Percentiles rank a stretch among this genome's conserved stretches.
These are phyloP conservation scores for Prunella strophiata DNA, from an alignment of 2,797 vertebrate genomes.

Conservation along the genomic window DNA sequence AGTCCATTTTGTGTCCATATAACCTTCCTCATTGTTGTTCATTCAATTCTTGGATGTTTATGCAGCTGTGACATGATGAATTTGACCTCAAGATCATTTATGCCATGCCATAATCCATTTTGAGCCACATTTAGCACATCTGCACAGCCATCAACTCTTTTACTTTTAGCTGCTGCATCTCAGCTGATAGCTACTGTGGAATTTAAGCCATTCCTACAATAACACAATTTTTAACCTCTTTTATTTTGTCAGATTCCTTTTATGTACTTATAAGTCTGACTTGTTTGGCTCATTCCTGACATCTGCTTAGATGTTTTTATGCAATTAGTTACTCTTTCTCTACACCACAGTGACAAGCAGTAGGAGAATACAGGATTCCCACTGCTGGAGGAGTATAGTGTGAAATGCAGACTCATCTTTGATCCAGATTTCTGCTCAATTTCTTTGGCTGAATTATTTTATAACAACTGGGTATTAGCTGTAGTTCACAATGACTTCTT, in stretches of 20 bases:
- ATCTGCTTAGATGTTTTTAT: neutral
- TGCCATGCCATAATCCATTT: neutral
- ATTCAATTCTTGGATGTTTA: neutral
- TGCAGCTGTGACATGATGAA: neutral
- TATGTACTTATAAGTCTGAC: neutral
- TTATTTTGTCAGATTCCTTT: neutral
- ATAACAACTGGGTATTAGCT: neutral
- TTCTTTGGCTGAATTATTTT: neutral
- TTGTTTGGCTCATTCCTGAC: neutral
- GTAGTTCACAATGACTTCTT: neutral
- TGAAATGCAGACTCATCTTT: neutral
- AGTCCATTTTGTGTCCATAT: neutral
- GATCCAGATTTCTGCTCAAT: neutral
- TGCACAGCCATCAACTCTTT: neutral
- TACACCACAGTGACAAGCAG: neutral
- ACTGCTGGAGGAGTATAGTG: neutral
- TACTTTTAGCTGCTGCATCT: neutral
- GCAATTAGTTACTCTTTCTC: neutral
- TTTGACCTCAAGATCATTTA: neutral
- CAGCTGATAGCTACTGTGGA: neutral
- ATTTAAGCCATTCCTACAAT: neutral
- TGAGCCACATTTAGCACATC: neutral
- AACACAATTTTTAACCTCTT: neutral
- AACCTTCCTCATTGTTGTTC: neutral
- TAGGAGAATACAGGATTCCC: neutral